These are phyloP conservation scores for Marmota monax DNA, from an alignment of 2,113 vertebrate genomes.

Conservation along the genomic window DNA sequence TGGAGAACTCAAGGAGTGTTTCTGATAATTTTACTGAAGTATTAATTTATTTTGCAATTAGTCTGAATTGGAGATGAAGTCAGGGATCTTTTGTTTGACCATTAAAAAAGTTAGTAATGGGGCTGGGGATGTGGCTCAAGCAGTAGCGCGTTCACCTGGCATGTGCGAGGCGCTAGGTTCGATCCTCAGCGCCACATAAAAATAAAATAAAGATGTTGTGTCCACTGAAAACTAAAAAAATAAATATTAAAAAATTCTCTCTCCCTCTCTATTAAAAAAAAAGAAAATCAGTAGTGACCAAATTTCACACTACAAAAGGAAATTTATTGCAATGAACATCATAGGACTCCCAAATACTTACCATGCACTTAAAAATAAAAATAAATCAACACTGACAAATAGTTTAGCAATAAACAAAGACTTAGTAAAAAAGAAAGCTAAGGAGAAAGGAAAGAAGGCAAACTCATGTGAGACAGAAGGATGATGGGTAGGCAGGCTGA, in stretches of 20 bases:
- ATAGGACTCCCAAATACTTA: neutral
- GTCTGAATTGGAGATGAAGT: conserved; percentile 52
- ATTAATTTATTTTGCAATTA: conserved; percentile 54
- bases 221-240: too few species aligned
- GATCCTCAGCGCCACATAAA: too few species aligned
- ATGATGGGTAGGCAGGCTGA: neutral
- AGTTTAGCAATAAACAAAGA: neutral
- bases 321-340: neutral
- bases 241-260: too few species aligned
- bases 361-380: neutral
- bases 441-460: neutral
- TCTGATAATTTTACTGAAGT: conserved; percentile 55
- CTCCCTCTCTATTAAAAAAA: too few species aligned
- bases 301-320: neutral
- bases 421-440: neutral
- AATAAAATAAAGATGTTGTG: too few species aligned
- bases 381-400: neutral
- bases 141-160: too few species aligned
- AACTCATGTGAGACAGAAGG: neutral
- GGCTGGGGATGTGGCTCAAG: too few species aligned
- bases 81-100: conserved; percentile 50
- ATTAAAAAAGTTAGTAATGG: neutral
- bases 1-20: neutral
- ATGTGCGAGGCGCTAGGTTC: too few species aligned
- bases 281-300: neutral